Conservation (phyloP, 1,140 invertebrate species). For the Aethina tumida region DNA sequence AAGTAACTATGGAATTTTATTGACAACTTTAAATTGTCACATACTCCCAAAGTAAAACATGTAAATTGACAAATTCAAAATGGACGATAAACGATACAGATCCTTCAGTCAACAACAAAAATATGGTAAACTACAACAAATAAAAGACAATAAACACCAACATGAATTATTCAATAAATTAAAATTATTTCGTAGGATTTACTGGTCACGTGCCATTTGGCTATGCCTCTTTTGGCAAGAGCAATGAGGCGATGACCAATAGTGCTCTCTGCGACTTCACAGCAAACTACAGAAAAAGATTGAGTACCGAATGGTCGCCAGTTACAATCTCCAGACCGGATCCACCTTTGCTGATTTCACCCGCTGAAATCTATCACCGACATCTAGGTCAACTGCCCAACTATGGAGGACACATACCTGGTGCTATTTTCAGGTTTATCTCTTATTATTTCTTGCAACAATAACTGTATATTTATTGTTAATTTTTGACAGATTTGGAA, state of each 20-base stretch:
- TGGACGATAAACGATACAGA: conserved; percentile 21
- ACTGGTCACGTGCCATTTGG: conserved; percentile 57
- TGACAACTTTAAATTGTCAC: neutral
- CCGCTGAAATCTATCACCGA: conserved; percentile 53
- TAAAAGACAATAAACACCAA: no score
- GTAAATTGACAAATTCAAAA: conserved; percentile 13
- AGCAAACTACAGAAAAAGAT: conserved; percentile 52
- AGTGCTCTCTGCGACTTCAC: conserved; percentile 57
- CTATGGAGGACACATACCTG: conserved; percentile 63
- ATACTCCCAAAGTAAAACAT: no score
- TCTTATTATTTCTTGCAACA: conserved; percentile 2
- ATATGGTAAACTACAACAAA: conserved; percentile 17
- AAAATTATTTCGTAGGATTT: conserved; percentile 41
- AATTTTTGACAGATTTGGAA: conserved; percentile 45
- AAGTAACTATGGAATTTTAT: neutral
- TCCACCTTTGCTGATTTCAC: conserved; percentile 38
- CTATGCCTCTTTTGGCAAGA: conserved; percentile 50
- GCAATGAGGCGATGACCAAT: conserved; percentile 49
- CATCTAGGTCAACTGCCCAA: conserved; percentile 60
- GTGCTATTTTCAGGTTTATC: conserved; percentile 48
- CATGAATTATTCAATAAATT: no score
- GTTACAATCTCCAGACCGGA: conserved; percentile 42
- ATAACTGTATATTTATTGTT: conserved; percentile 3
- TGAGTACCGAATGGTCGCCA: conserved; percentile 58
- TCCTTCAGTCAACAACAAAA: conserved; percentile 22